Evolutionary conservation across 2,888 invertebrate species (phyloP).

Genomic region (Nasonovia ribisnigri): DNA sequence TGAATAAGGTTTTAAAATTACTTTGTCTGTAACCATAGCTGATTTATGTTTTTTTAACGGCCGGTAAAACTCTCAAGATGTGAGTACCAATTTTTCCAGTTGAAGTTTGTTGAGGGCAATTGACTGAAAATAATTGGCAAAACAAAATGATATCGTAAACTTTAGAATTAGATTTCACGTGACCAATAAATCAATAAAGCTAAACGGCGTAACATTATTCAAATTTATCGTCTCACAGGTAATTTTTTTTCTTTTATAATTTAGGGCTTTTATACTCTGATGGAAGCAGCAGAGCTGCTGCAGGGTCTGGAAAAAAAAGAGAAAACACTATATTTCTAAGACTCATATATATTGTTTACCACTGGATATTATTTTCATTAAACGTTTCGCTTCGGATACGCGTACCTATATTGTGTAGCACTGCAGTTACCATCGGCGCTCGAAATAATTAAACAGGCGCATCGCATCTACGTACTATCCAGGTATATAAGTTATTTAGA

Average conservation of each 20-base stretch:
- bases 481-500: not conserved
- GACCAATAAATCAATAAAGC: not conserved
- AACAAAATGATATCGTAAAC: slow-evolving; percentile 20
- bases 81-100: not conserved
- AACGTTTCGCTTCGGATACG: not conserved
- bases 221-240: not conserved
- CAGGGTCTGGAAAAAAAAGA: not conserved
- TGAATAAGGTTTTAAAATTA: not conserved
- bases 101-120: not conserved
- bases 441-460: not conserved
- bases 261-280: not conserved
- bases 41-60: not conserved
- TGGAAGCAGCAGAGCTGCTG: not conserved
- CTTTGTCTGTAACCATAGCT: not conserved
- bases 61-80: too few relatives aligned
- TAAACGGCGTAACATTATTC: not conserved
- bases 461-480: too few relatives aligned
- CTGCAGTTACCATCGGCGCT: not conserved
- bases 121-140: slow-evolving; percentile 26
- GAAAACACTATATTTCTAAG: not conserved
- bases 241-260: not conserved
- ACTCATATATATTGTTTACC: not conserved
- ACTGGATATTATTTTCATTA: not conserved
- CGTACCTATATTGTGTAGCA: not conserved
- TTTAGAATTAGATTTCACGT: not conserved